These are phyloP conservation scores for Neoitamus cyanurus DNA, from an alignment of 2,888 invertebrate genomes.

Conservation along the genomic window DNA sequence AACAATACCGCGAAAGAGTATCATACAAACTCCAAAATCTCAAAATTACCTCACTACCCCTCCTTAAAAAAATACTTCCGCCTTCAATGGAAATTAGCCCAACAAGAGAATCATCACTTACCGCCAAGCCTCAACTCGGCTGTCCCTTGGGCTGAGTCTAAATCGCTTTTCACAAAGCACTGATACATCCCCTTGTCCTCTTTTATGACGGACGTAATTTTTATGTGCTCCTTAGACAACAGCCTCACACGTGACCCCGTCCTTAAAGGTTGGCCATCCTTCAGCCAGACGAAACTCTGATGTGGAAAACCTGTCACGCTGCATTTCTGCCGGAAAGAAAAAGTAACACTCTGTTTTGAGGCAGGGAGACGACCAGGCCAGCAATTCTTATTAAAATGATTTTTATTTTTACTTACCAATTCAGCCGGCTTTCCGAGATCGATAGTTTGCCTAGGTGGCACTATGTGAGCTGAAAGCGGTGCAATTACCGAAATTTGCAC, in stretches of 20 bases:
- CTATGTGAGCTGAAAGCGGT: constrained; percentile 79
- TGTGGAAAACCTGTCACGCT: constrained; percentile 85
- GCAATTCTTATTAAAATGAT: not conserved
- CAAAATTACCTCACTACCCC: too few species aligned
- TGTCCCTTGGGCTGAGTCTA: constrained; percentile 83
- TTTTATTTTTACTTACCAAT: constrained; percentile 70
- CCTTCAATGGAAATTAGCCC: too few species aligned
- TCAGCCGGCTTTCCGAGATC: constrained; percentile 84
- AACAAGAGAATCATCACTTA: constrained; percentile 61
- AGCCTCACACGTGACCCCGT: constrained; percentile 70
- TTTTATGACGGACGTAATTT: constrained; percentile 75
- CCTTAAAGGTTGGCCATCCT: constrained; percentile 75
- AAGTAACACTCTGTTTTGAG: not conserved
- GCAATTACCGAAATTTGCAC: constrained; percentile 71
- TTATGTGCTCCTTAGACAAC: constrained; percentile 69
- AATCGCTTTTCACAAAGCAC: constrained; percentile 84
- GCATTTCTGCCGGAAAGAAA: constrained; percentile 70
- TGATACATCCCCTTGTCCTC: constrained; percentile 92
- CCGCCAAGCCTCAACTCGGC: constrained; percentile 83
- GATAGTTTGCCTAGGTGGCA: constrained; percentile 78
- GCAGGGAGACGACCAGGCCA: not conserved
- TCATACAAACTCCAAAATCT: too few species aligned
- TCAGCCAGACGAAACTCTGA: constrained; percentile 79
- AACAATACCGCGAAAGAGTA: too few species aligned
- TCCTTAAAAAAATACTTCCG: too few species aligned